Percentiles rank a stretch among this genome's conserved stretches.
Conservation (phyloP, 2,797 vertebrate genomes). For the Bradypus variegatus region DNA sequence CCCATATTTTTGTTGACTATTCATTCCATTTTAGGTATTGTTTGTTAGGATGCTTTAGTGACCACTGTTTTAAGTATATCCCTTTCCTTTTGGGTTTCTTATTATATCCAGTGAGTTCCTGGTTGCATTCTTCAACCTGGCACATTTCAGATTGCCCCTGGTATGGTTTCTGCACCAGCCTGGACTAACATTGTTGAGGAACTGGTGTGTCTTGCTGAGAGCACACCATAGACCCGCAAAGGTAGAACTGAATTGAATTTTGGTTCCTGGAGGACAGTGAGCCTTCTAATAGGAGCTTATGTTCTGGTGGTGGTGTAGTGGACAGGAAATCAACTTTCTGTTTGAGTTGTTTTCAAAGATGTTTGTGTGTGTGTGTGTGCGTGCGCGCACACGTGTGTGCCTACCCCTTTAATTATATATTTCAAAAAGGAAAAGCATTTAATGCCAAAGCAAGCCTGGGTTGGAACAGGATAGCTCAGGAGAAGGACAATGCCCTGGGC, state of each 20-base stretch:
- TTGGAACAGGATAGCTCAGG: not conserved
- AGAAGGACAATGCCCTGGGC: not conserved
- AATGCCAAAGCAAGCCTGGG: not conserved
- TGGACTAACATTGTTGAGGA: not conserved
- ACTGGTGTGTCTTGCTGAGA: not conserved
- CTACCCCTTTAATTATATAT: slow-evolving; percentile 23
- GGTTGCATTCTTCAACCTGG: not conserved
- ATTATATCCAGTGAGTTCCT: not conserved
- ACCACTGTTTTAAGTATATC: not conserved
- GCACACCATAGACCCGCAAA: not conserved
- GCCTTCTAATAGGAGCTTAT: not conserved
- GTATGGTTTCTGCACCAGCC: not conserved
- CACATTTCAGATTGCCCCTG: not conserved
- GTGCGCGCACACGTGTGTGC: not conserved
- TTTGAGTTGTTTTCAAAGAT: not conserved
- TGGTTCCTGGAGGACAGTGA: not conserved
- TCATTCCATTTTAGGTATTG: not conserved
- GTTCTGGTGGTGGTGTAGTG: not conserved
- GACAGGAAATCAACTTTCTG: not conserved
- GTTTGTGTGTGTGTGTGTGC: not conserved
- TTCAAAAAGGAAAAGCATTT: not conserved
- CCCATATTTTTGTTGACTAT: not conserved
- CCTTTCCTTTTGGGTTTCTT: not conserved
- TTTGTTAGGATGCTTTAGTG: not conserved
- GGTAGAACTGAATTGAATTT: not conserved